phyloP scores from a whole-genome alignment of 2,113 vertebrate genomes.

The Mesitornis unicolor region DNA sequence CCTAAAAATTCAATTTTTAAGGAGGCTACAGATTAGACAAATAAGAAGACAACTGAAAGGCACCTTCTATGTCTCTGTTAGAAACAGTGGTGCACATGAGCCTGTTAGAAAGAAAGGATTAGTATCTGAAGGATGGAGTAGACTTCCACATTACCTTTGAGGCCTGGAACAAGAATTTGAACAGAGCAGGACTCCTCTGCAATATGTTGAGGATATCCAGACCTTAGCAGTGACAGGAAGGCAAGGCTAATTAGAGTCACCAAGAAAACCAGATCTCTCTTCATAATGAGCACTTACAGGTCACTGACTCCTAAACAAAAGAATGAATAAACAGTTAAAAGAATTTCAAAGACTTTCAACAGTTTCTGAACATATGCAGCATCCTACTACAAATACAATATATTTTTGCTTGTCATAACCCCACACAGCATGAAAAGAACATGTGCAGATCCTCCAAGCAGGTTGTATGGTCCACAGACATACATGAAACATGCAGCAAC shows the following conservation, averaged over 20 bases:
- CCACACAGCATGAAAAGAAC: background rate
- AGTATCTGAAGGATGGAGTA: background rate
- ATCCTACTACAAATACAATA: background rate
- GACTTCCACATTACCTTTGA: slow-evolving; percentile 85
- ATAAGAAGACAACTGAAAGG: background rate
- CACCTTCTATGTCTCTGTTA: background rate
- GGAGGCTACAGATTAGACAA: background rate
- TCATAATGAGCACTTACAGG: slow-evolving; percentile 79
- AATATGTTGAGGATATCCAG: slow-evolving; percentile 80
- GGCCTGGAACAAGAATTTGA: slow-evolving; percentile 95
- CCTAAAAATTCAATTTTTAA: background rate
- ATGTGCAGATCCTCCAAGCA: background rate
- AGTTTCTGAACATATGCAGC: slow-evolving; percentile 11
- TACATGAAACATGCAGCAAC: background rate
- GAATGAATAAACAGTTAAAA: slow-evolving; percentile 67
- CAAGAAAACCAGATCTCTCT: slow-evolving; percentile 72
- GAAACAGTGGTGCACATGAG: background rate
- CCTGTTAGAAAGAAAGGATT: background rate
- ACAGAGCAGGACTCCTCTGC: slow-evolving; percentile 91
- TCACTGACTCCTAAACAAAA: slow-evolving; percentile 69
- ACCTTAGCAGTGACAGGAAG: slow-evolving; percentile 76
- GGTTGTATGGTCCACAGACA: background rate
- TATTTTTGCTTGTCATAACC: background rate
- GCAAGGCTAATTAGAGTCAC: slow-evolving; percentile 76
- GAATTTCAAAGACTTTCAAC: slow-evolving; percentile 17